Base-by-base conservation (phyloP, 2,113 vertebrate species). In the Lutjanus erythropterus region DNA sequence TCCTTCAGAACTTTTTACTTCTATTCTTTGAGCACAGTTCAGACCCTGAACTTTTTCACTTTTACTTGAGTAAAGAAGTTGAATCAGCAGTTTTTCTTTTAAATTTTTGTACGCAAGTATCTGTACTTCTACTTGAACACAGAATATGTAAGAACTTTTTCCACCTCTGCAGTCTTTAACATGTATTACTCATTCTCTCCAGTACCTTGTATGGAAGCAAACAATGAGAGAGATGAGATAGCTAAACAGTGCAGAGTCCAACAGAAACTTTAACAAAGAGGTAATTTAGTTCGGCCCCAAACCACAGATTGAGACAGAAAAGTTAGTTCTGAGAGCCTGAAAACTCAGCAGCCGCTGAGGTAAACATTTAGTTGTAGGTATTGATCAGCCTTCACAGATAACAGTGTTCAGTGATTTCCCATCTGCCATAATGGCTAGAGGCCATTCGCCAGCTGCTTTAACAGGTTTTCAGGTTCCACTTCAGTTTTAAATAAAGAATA, bases 401-500 rank as follows among this genome's bases (percentile, higher is more conserved):
- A 75, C 74, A 8, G 60, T 50, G 60, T 42, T 78, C 65, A 33
- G 9, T 77, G 29, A 9, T 47, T 84, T 62, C 9, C 64, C 76
- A 70, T 80, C 49, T 64, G 72, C 60, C 19, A 12, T 35, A 25
- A 71, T 58, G 46, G 47, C 67, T 35, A 42, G 7, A 46, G 41
- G 81, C 53, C 73, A 31, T 33, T 44, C 23, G 33, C 65, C 71
- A 75, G 71, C 66, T 77, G 78, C 52, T 6, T 33, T 25, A 46
- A 82, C 78, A 85, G 68, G 62, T 39, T 85, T 61, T 29, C 23
- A 58, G 52, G 49, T 44, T 44, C 9, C 16, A 66, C 25, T 79
- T 67, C 41, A 39, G 66, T 35, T 47, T 75, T 66, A 59, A 78
- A 78, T 41, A 78, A 53, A 33, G 25, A 37, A 41, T 18, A 31